Conservation (phyloP, 1,140 invertebrate species). For the Drosophila auraria region DNA sequence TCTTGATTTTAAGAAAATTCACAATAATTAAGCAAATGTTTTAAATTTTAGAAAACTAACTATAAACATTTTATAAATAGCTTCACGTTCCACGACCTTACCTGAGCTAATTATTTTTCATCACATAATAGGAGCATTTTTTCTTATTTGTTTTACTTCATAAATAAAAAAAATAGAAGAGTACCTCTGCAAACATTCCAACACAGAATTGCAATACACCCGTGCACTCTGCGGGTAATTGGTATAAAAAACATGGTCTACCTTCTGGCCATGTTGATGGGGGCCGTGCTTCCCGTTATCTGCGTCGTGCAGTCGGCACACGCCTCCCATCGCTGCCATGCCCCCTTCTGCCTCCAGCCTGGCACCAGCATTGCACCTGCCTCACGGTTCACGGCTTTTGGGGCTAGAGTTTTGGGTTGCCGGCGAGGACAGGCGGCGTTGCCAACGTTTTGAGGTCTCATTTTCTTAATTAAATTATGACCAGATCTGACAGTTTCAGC, state of each 20-base stretch:
- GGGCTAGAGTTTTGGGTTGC: conserved; percentile 17
- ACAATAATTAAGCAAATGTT: no score
- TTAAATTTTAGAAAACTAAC: no score
- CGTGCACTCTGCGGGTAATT: background rate
- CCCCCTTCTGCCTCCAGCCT: background rate
- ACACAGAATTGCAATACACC: background rate
- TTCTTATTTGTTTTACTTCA: no score
- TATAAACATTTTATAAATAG: no score
- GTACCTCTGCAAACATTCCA: no score
- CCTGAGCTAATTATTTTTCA: no score
- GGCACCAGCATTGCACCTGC: conserved; percentile 52
- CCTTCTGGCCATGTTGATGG: conserved; percentile 29
- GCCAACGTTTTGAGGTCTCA: conserved; percentile 76
- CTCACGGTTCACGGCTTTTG: conserved; percentile 26
- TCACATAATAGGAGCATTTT: no score
- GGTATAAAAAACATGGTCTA: conserved; percentile 20
- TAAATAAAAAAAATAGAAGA: no score
- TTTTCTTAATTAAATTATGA: conserved; percentile 84
- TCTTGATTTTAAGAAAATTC: no score
- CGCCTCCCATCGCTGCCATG: conserved; percentile 19
- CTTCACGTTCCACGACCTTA: no score
- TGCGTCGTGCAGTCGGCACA: conserved; percentile 62
- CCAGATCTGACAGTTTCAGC: conserved; percentile 55
- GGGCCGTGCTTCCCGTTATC: conserved; percentile 61
- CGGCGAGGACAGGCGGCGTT: conserved; percentile 40